A percentile compares a stretch with the other conserved stretches of the same genome.
Evolutionary conservation across 2,888 invertebrate genomes (phyloP).

Genomic region (Ophraella communa): DNA sequence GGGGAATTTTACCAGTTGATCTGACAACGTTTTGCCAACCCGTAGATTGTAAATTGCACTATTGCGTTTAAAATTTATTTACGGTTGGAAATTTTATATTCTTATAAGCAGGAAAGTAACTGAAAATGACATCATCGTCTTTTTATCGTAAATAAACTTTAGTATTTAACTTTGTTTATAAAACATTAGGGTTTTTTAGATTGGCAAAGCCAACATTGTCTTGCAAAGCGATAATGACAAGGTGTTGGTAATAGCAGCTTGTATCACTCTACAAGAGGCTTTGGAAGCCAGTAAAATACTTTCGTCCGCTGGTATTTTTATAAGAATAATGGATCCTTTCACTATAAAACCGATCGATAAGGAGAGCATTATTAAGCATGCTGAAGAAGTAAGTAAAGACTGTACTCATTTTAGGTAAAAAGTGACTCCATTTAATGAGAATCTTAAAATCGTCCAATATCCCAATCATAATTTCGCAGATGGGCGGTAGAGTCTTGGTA

Average conservation of each 20-base stretch:
- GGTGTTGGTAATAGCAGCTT: conserved; percentile 87
- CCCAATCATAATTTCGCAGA: conserved; percentile 43
- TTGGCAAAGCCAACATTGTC: conserved; percentile 79
- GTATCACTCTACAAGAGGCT: conserved; percentile 89
- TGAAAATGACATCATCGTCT: too few species aligned
- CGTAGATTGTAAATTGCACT: too few species aligned
- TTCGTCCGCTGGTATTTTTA: conserved; percentile 69
- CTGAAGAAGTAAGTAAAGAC: conserved; percentile 63
- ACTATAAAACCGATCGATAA: conserved; percentile 92
- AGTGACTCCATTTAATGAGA: too few species aligned
- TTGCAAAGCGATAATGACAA: conserved; percentile 74
- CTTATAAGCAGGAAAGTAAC: too few species aligned
- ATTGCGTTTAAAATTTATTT: too few species aligned
- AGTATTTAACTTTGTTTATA: not conserved
- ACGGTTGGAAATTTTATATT: too few species aligned
- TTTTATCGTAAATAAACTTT: too few species aligned
- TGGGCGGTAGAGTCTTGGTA: conserved; percentile 80
- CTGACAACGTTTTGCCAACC: too few species aligned
- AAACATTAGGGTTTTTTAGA: conserved; percentile 48
- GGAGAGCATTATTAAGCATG: conserved; percentile 73
- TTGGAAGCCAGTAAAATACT: conserved; percentile 79
- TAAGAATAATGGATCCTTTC: conserved; percentile 90
- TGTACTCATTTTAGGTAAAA: too few species aligned
- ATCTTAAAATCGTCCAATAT: not conserved
- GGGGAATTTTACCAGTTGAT: too few species aligned